phyloP scores from a whole-genome alignment of 2,797 vertebrate species.

The Sparus aurata region DNA sequence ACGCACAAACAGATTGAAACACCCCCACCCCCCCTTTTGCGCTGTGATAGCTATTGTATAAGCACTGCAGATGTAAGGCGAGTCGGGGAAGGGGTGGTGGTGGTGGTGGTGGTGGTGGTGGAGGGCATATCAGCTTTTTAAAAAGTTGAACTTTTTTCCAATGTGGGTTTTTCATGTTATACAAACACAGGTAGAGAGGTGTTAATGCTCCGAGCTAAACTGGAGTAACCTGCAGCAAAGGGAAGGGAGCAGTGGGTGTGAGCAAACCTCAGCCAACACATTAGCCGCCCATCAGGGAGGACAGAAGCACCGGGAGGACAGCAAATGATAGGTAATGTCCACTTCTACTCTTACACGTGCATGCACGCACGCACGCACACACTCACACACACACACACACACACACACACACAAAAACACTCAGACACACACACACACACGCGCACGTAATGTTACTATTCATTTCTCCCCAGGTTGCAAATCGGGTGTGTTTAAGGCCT shows the following conservation, averaged over 20 bases:
- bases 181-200: slow-evolving; percentile 7
- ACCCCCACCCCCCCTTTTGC: background rate
- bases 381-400: background rate
- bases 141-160: background rate
- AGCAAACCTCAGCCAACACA: slow-evolving; percentile 55
- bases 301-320: slow-evolving; percentile 55
- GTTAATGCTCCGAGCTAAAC: slow-evolving; percentile 35
- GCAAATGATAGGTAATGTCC: slow-evolving; percentile 67
- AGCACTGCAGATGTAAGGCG: slow-evolving; percentile 29
- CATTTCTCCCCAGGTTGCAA: slow-evolving; percentile 75
- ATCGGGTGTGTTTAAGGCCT: slow-evolving; percentile 75
- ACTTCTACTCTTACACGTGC: slow-evolving; percentile 55
- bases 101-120: too few relatives aligned
- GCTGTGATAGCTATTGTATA: slow-evolving; percentile 2
- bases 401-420: background rate
- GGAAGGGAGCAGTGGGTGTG: slow-evolving; percentile 42
- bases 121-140: background rate
- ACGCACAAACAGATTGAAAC: slow-evolving; percentile 49
- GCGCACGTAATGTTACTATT: slow-evolving; percentile 52
- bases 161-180: background rate
- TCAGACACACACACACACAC: background rate
- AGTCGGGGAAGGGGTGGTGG: background rate
- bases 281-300: slow-evolving; percentile 64
- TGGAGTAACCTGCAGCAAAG: slow-evolving; percentile 40
- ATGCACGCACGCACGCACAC: slow-evolving; percentile 10